phyloP scores from a whole-genome alignment of 2,888 invertebrate species.

The Iselma pallidipennis region DNA sequence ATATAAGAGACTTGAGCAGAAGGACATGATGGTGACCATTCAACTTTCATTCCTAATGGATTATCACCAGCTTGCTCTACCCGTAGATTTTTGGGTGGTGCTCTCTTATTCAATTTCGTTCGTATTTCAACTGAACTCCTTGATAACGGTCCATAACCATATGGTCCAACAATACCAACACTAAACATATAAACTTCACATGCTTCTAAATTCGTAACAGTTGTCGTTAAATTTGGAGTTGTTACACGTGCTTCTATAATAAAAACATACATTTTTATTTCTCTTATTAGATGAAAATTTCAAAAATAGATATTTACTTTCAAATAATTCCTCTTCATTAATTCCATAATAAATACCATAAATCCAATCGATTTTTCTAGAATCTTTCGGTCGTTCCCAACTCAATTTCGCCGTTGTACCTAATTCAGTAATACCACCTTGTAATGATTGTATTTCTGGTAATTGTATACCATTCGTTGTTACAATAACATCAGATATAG shows the following conservation, averaged over 20 bases:
- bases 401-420: constrained; percentile 66
- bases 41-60: constrained; percentile 61
- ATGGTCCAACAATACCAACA: constrained; percentile 67
- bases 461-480: constrained; percentile 58
- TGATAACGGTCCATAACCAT: constrained; percentile 69
- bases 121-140: constrained; percentile 50
- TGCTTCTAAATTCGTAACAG: constrained; percentile 66
- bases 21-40: constrained; percentile 75
- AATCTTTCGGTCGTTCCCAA: constrained; percentile 68
- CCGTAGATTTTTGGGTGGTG: constrained; percentile 70
- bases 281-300: neutral
- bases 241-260: constrained; percentile 55
- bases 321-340: constrained; percentile 61
- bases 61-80: constrained; percentile 53
- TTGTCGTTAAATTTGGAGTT: constrained; percentile 61
- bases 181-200: constrained; percentile 77
- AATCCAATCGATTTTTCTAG: constrained; percentile 61
- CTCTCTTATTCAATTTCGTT: constrained; percentile 59
- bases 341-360: constrained; percentile 77
- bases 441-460: constrained; percentile 57
- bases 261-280: constrained; percentile 16
- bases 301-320: constrained; percentile 57
- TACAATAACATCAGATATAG: constrained; percentile 57
- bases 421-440: constrained; percentile 60
- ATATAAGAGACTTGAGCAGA: constrained; percentile 54